phyloP scores from a whole-genome alignment of 2,888 invertebrate species.

The Catocala sponsa region DNA sequence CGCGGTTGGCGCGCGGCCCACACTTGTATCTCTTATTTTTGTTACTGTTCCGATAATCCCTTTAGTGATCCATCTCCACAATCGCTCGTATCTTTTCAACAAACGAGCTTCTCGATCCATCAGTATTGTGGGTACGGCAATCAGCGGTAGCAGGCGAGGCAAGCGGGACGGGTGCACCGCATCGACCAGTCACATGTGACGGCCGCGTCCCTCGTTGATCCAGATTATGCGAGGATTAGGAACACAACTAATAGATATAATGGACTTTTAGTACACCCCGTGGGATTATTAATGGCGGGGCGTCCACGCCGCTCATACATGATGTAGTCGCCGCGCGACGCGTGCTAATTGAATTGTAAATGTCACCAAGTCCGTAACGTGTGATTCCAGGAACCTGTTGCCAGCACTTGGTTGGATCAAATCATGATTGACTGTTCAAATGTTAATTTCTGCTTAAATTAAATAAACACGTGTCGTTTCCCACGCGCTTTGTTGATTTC shows the following conservation, averaged over 20 bases:
- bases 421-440: conserved; percentile 30
- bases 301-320: conserved; percentile 16
- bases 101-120: neutral
- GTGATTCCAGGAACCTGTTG: conserved; percentile 17
- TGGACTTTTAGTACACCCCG: conserved; percentile 13
- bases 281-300: conserved; percentile 5
- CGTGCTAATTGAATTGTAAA: conserved; percentile 52
- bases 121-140: neutral
- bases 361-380: conserved; percentile 37
- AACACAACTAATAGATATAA: conserved; percentile 20
- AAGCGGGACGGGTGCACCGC: conserved; percentile 9
- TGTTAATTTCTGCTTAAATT: conserved; percentile 31
- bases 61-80: conserved; percentile 33
- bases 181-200: conserved; percentile 6
- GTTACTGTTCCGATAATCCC: conserved; percentile 36
- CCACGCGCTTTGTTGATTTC: conserved; percentile 45
- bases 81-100: conserved; percentile 10
- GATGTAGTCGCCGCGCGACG: conserved; percentile 11
- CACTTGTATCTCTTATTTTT: conserved; percentile 35
- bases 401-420: conserved; percentile 25
- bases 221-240: conserved; percentile 18
- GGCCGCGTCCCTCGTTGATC: conserved; percentile 3
- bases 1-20: conserved; percentile 7
- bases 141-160: neutral
- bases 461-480: conserved; percentile 30